These are phyloP conservation scores for Phortica okadai DNA, from an alignment of 2,888 invertebrate genomes.

Conservation along the genomic window DNA sequence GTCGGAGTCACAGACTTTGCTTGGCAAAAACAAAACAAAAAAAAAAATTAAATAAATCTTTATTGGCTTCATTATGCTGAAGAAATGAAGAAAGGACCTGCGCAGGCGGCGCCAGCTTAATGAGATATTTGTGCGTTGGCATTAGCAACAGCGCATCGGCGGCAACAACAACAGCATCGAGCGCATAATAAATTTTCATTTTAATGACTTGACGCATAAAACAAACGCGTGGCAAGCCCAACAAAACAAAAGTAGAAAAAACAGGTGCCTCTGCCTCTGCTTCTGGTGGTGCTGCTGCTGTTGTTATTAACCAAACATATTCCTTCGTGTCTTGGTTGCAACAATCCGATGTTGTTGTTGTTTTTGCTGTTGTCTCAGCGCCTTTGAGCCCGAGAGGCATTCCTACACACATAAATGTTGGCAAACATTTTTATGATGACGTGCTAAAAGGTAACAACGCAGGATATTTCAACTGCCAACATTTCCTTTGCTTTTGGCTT, in stretches of 20 bases:
- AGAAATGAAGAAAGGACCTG: not conserved
- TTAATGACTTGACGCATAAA: constrained; percentile 67
- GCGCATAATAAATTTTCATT: constrained; percentile 72
- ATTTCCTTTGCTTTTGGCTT: not conserved
- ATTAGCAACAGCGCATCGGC: not conserved
- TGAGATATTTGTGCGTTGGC: constrained; percentile 10
- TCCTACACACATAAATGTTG: constrained; percentile 58
- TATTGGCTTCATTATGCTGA: constrained; percentile 24
- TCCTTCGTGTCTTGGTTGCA: not conserved
- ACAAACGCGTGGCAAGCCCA: constrained; percentile 35
- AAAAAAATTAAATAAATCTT: constrained; percentile 8
- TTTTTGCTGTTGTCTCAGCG: not conserved
- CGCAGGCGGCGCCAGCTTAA: constrained; percentile 13
- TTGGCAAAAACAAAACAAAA: not conserved
- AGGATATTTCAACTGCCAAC: constrained; percentile 14
- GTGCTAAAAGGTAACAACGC: constrained; percentile 64
- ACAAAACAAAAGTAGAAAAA: constrained; percentile 40
- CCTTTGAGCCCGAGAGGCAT: constrained; percentile 56
- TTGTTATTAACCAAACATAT: constrained; percentile 25
- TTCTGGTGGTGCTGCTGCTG: constrained; percentile 6
- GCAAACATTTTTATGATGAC: constrained; percentile 66
- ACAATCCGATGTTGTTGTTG: not conserved
- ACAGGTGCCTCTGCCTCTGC: constrained; percentile 17
- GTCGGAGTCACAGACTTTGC: not conserved
- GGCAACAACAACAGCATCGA: not conserved